Percentiles rank a stretch among this genome's conserved stretches.
Evolutionary conservation across 2,113 vertebrate species (phyloP).

Genomic region (Callipepla californica): DNA sequence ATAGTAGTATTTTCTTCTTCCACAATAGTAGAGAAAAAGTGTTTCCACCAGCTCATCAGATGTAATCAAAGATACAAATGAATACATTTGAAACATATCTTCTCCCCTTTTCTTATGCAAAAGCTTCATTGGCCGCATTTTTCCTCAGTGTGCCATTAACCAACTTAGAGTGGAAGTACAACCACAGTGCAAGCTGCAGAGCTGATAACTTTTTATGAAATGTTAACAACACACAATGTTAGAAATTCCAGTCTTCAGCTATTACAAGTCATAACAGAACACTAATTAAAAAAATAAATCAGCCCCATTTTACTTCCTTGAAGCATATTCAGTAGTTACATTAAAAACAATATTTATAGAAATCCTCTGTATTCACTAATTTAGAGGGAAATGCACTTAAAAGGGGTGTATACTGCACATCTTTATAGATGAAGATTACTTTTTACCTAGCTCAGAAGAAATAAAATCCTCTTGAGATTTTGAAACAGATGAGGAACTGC

Average conservation of each 20-base stretch:
- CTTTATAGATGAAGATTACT: constrained; percentile 47
- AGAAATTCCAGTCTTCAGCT: constrained; percentile 53
- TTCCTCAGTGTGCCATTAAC: not conserved
- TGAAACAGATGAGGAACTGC: constrained; percentile 4
- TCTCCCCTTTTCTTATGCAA: not conserved
- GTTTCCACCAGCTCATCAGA: constrained; percentile 7
- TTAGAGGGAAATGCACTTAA: constrained; percentile 54
- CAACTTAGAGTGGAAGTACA: constrained; percentile 35
- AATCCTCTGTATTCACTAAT: constrained; percentile 33
- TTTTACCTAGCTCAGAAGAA: constrained; percentile 35
- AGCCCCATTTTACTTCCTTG: constrained; percentile 44
- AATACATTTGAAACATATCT: not conserved
- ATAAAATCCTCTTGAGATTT: not conserved
- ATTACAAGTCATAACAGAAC: constrained; percentile 57
- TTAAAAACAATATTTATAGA: constrained; percentile 46
- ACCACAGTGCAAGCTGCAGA: constrained; percentile 36
- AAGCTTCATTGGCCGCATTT: not conserved
- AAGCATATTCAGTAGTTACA: constrained; percentile 22
- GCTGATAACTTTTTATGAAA: constrained; percentile 52
- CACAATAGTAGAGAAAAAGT: not conserved
- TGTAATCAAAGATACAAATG: constrained; percentile 24
- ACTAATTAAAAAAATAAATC: constrained; percentile 40
- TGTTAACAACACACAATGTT: constrained; percentile 37
- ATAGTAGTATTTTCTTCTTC: not conserved
- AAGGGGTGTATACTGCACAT: not conserved